Conservation (phyloP, 1,140 invertebrate genomes). For the Drosophila nasuta region DNA sequence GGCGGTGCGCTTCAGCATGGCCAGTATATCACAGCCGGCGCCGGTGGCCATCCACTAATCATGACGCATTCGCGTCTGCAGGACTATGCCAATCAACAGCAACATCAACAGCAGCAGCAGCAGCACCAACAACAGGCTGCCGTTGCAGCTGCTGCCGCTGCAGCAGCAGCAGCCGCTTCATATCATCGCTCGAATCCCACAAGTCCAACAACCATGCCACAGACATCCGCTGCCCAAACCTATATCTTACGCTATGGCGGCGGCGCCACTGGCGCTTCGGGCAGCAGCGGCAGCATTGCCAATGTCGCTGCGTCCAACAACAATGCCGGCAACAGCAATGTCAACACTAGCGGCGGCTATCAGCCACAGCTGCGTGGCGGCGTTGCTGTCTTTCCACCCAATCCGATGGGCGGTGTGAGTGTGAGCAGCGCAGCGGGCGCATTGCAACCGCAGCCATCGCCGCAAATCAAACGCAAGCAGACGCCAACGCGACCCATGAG, state of each 20-base stretch:
- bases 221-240: slow-evolving; percentile 65
- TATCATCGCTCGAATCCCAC: slow-evolving; percentile 91
- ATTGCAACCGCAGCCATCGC: slow-evolving; percentile 86
- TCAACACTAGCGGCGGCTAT: slow-evolving; percentile 82
- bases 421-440: slow-evolving; percentile 37
- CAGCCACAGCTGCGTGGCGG: slow-evolving; percentile 88
- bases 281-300: slow-evolving; percentile 70
- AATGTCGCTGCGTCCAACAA: slow-evolving; percentile 43
- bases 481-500: slow-evolving; percentile 92
- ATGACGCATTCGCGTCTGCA: slow-evolving; percentile 80
- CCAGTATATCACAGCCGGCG: slow-evolving; percentile 78
- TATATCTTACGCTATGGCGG: slow-evolving; percentile 75
- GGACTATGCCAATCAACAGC: slow-evolving; percentile 67
- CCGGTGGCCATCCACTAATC: slow-evolving; percentile 69
- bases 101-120: slow-evolving; percentile 62
- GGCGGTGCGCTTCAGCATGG: slow-evolving; percentile 62
- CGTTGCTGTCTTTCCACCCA: slow-evolving; percentile 89
- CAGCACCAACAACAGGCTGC: slow-evolving; percentile 60
- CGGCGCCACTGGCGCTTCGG: slow-evolving; percentile 44
- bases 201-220: slow-evolving; percentile 89
- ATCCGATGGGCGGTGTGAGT: slow-evolving; percentile 79
- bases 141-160: slow-evolving; percentile 84
- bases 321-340: neutral
- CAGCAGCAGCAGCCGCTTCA: slow-evolving; percentile 84
- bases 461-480: slow-evolving; percentile 88